Percentiles rank a stretch among this genome's conserved stretches.
phyloP scores from a whole-genome alignment of 1,140 invertebrate genomes.

The Zaprionus vittiger region DNA sequence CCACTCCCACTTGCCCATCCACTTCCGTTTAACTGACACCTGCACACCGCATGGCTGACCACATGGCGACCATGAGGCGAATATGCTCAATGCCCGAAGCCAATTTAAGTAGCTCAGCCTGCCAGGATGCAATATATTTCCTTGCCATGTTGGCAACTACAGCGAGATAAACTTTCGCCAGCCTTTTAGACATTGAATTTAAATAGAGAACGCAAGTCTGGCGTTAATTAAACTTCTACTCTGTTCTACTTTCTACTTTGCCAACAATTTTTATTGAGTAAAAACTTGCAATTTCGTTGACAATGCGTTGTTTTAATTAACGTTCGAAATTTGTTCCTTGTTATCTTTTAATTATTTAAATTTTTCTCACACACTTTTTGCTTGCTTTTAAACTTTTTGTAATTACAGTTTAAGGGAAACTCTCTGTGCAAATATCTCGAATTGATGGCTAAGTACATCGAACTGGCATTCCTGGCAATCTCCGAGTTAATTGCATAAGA shows the following conservation, averaged over 20 bases:
- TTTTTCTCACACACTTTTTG: neutral
- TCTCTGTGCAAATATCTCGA: neutral
- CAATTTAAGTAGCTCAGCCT: neutral
- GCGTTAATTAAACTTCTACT: conserved; percentile 7
- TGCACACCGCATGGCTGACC: conserved; percentile 15
- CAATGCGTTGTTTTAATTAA: conserved; percentile 1
- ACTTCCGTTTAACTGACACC: conserved; percentile 5
- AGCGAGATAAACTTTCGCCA: neutral
- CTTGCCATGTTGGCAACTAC: neutral
- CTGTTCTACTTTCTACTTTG: neutral
- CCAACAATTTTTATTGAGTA: neutral
- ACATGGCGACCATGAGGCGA: conserved; percentile 12
- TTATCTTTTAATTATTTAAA: conserved; percentile 1
- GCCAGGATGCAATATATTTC: neutral
- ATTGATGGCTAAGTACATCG: neutral
- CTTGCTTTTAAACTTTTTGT: neutral
- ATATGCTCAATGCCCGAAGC: neutral
- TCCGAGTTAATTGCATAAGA: conserved; percentile 1
- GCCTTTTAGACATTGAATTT: neutral
- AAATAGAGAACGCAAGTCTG: conserved; percentile 23
- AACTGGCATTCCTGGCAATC: neutral
- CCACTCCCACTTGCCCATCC: neutral
- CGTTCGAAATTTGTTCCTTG: neutral
- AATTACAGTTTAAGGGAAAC: neutral
- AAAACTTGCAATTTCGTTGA: neutral